Evolutionary conservation across 2,797 vertebrate species (phyloP).

Genomic region (Lagodon rhomboides): DNA sequence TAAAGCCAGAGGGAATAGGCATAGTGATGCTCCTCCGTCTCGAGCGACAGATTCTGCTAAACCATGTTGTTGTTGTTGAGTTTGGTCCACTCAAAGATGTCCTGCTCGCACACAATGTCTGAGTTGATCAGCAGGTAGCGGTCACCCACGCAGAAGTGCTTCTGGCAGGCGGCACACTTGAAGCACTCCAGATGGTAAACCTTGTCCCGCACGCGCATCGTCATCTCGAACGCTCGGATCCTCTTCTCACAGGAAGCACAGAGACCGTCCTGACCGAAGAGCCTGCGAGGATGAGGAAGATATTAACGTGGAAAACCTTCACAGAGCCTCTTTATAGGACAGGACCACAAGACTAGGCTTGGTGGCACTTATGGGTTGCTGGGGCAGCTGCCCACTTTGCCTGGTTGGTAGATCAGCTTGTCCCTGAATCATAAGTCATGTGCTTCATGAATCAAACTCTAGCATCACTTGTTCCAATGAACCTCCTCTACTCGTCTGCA

Average conservation of each 20-base stretch:
- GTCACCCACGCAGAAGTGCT: slow-evolving; percentile 99
- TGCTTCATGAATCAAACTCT: neutral
- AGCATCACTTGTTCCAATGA: neutral
- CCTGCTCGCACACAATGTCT: slow-evolving; percentile 99
- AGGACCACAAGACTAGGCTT: neutral
- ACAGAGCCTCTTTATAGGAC: neutral
- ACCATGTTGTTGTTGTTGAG: slow-evolving; percentile 88
- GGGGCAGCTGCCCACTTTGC: neutral
- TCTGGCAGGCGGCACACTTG: slow-evolving; percentile 99
- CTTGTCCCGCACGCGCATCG: slow-evolving; percentile 98
- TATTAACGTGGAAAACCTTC: neutral
- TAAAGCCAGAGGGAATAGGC: slow-evolving; percentile 20
- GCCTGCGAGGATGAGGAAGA: slow-evolving; percentile 77
- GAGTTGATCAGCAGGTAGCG: slow-evolving; percentile 99
- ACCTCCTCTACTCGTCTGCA: neutral
- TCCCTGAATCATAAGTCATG: neutral
- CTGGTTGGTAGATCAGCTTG: neutral
- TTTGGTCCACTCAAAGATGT: slow-evolving; percentile 99
- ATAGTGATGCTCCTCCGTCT: neutral
- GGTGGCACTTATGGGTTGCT: no score
- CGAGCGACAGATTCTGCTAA: slow-evolving; percentile 52
- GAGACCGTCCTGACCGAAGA: slow-evolving; percentile 97
- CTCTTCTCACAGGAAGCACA: slow-evolving; percentile 98
- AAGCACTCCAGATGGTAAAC: slow-evolving; percentile 99
- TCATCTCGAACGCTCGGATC: slow-evolving; percentile 99